Evolutionary conservation across 2,888 invertebrate genomes (phyloP).

Genomic region (Fragum whitleyi): DNA sequence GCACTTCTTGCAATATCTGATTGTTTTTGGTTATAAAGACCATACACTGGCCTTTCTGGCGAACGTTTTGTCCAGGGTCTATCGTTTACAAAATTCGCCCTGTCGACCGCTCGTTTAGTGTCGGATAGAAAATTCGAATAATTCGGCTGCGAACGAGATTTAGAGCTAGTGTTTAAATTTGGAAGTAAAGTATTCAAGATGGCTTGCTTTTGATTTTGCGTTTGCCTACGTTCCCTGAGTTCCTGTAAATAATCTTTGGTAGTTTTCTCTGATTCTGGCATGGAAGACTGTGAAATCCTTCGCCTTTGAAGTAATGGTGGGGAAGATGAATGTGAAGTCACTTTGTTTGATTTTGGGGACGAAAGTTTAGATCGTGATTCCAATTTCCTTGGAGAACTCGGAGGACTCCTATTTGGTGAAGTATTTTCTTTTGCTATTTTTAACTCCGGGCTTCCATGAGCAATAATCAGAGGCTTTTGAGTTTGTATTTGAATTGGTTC

Average conservation of each 20-base stretch:
- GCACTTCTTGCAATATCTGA: background rate
- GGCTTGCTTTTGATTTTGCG: slow-evolving; percentile 14
- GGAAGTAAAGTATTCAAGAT: slow-evolving; percentile 13
- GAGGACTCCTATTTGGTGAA: slow-evolving; percentile 22
- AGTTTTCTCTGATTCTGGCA: slow-evolving; percentile 46
- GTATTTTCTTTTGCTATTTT: slow-evolving; percentile 43
- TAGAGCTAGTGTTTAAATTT: background rate
- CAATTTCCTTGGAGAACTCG: background rate
- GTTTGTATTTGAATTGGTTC: background rate
- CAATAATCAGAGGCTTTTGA: background rate
- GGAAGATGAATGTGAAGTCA: background rate
- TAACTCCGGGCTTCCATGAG: slow-evolving; percentile 41
- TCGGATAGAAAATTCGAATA: slow-evolving; percentile 48
- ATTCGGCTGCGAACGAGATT: slow-evolving; percentile 7
- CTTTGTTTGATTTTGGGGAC: background rate
- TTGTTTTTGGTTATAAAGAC: background rate
- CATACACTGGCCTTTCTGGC: slow-evolving; percentile 8
- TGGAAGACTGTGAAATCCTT: slow-evolving; percentile 14
- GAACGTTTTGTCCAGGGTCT: slow-evolving; percentile 36
- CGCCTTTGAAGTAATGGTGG: slow-evolving; percentile 53
- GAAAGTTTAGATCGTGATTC: background rate
- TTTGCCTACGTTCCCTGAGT: slow-evolving; percentile 34
- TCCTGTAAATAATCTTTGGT: slow-evolving; percentile 42
- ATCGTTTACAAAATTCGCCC: slow-evolving; percentile 33
- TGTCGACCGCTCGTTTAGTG: slow-evolving; percentile 52